Percentiles rank a stretch among this genome's conserved stretches.
Conservation (phyloP, 1,140 invertebrate species). For the Drosophila suzukii region DNA sequence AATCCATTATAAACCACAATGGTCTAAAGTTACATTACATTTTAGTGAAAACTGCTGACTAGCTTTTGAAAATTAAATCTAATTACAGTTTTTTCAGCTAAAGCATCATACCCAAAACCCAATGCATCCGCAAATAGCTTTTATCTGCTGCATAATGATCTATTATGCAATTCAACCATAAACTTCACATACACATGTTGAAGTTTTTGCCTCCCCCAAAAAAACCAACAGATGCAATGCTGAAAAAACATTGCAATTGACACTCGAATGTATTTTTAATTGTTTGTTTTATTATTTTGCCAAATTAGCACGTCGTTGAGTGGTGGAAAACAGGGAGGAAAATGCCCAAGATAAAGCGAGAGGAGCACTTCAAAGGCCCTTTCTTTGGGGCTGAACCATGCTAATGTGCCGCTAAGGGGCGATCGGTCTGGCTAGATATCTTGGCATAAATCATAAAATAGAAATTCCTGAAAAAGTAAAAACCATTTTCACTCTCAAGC, state of each 20-base stretch:
- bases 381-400: slow-evolving; percentile 12
- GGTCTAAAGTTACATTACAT: no score
- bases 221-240: background rate
- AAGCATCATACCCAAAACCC: no score
- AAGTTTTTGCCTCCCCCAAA: slow-evolving; percentile 5
- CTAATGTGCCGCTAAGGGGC: slow-evolving; percentile 67
- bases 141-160: slow-evolving; percentile 27
- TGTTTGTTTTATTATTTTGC: slow-evolving; percentile 68
- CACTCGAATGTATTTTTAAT: slow-evolving; percentile 73
- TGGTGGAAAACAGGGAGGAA: slow-evolving; percentile 12
- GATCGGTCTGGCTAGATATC: slow-evolving; percentile 48
- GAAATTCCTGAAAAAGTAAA: slow-evolving; percentile 31
- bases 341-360: slow-evolving; percentile 4
- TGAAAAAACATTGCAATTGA: slow-evolving; percentile 64
- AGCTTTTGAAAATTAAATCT: no score
- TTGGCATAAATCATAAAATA: slow-evolving; percentile 72
- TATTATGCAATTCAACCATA: slow-evolving; percentile 56
- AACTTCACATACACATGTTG: slow-evolving; percentile 45
- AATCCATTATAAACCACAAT: no score
- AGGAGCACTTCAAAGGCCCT: slow-evolving; percentile 64
- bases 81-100: background rate
- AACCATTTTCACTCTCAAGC: slow-evolving; percentile 43
- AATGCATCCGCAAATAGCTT: no score
- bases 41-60: no score
- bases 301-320: slow-evolving; percentile 76